phyloP scores from a whole-genome alignment of 2,797 vertebrate species.

The Alcedo atthis region DNA sequence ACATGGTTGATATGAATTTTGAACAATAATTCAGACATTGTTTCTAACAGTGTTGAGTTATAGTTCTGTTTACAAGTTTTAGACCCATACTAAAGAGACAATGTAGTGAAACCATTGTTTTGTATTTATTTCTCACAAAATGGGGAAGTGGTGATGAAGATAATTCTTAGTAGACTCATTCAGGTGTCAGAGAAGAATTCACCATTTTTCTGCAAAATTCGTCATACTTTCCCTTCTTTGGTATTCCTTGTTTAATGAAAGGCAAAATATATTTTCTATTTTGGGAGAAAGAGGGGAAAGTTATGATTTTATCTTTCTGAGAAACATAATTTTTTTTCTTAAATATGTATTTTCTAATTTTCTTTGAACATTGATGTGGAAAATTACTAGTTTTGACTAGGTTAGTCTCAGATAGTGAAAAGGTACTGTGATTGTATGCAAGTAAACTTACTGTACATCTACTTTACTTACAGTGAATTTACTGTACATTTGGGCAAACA shows the following conservation, averaged over 20 bases:
- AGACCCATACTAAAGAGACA: neutral
- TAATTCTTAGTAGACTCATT: neutral
- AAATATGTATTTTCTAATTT: neutral
- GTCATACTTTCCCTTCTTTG: neutral
- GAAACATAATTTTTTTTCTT: neutral
- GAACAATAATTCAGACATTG: conserved; percentile 50
- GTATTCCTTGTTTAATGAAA: neutral
- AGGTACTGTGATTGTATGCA: too few species aligned
- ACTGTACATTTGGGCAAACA: neutral
- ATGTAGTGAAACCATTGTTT: neutral
- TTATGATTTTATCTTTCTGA: neutral
- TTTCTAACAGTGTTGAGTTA: conserved; percentile 35
- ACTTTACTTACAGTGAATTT: neutral
- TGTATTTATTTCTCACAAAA: neutral
- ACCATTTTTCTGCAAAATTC: neutral
- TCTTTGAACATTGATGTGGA: neutral
- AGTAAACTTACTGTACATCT: neutral
- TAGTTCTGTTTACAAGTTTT: conserved; percentile 28
- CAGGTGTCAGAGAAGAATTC: neutral
- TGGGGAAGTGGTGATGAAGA: neutral
- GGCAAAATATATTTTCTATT: neutral
- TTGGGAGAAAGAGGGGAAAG: fast-evolving
- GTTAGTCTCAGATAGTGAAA: neutral
- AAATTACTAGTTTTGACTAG: neutral
- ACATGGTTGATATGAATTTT: conserved; percentile 51